These are phyloP conservation scores for Drosophila sturtevanti DNA, from an alignment of 1,140 invertebrate genomes.

Conservation along the genomic window DNA sequence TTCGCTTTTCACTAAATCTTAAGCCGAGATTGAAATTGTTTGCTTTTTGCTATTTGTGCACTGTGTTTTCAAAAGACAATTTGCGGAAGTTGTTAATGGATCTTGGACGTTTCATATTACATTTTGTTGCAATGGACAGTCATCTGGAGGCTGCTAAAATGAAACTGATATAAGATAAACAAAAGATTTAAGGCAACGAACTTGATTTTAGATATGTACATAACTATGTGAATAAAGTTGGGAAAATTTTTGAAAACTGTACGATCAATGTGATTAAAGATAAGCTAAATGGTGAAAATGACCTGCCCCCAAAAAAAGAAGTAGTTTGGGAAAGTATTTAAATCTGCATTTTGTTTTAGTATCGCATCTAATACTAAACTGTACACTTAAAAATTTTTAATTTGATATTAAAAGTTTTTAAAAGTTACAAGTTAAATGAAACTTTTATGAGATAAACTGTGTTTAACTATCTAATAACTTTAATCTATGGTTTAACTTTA, in stretches of 20 bases:
- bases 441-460: too few relatives aligned
- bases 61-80: conserved; percentile 43
- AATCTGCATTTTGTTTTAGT: neutral
- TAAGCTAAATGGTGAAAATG: neutral
- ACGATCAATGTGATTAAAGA: neutral
- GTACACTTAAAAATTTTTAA: too few relatives aligned
- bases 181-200: conserved; percentile 66
- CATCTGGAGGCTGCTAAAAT: conserved; percentile 12
- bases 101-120: conserved; percentile 37
- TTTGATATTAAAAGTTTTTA: too few relatives aligned
- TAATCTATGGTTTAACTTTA: too few relatives aligned
- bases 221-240: neutral
- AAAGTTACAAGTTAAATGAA: too few relatives aligned
- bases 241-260: neutral
- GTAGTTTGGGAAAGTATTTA: neutral
- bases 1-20: conserved; percentile 76
- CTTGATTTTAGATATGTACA: conserved; percentile 24
- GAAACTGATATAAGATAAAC: conserved; percentile 25
- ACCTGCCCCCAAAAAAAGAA: neutral
- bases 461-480: too few relatives aligned
- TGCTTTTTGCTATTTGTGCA: conserved; percentile 15
- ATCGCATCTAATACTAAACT: too few relatives aligned
- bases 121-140: conserved; percentile 23
- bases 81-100: conserved; percentile 71
- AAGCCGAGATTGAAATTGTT: conserved; percentile 59